Evolutionary conservation across 2,113 vertebrate genomes (phyloP).

Genomic region (Cephalopterus ornatus): DNA sequence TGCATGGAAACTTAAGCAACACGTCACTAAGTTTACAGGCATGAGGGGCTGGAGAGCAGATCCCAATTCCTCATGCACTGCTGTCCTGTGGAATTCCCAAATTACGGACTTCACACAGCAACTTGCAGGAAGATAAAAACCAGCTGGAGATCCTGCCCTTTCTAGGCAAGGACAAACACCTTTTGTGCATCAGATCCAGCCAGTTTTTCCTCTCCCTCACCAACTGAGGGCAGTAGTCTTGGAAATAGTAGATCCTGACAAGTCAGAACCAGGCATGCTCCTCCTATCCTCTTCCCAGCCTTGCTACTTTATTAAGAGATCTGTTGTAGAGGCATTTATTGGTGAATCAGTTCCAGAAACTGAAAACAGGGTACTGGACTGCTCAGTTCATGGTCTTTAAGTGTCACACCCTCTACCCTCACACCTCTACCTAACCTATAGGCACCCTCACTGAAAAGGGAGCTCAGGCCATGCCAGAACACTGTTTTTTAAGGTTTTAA

Average conservation of each 20-base stretch:
- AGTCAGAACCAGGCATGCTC: neutral
- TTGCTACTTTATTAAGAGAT: neutral
- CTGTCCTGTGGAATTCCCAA: neutral
- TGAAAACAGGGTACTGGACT: neutral
- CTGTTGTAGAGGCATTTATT: neutral
- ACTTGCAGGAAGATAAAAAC: neutral
- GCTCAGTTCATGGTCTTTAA: neutral
- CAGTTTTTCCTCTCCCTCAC: neutral
- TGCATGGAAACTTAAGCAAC: neutral
- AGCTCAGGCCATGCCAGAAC: neutral
- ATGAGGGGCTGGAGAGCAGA: neutral
- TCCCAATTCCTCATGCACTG: neutral
- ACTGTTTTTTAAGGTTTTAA: neutral
- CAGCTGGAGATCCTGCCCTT: neutral
- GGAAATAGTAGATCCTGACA: neutral
- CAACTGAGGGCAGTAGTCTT: neutral
- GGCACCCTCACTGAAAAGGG: neutral
- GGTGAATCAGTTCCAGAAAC: neutral
- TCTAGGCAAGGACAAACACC: neutral
- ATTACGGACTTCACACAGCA: neutral
- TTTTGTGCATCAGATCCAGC: neutral
- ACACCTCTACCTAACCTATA: neutral
- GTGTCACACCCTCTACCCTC: rapidly evolving
- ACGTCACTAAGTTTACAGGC: neutral
- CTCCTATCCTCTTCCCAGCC: neutral